Conservation (phyloP, 2,113 vertebrate genomes). For the Neodontobutis hainanensis region DNA sequence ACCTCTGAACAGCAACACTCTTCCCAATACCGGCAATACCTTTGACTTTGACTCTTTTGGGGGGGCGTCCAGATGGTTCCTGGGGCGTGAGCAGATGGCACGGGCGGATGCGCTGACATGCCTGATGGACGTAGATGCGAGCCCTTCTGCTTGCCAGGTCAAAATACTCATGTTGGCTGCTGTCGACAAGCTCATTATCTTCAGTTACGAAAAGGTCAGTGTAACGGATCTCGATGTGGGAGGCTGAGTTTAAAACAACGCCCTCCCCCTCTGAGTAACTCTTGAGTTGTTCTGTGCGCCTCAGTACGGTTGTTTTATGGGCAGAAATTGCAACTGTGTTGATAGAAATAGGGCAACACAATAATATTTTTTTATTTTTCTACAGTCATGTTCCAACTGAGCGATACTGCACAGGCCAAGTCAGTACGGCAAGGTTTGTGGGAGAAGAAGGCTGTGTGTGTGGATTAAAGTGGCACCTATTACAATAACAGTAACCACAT, state of each 20-base stretch:
- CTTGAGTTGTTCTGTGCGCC: constrained; percentile 58
- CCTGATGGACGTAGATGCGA: constrained; percentile 72
- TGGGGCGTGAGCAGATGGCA: constrained; percentile 49
- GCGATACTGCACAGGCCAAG: too few relatives aligned
- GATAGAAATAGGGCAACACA: not conserved
- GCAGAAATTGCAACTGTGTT: constrained; percentile 59
- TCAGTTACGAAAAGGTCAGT: constrained; percentile 74
- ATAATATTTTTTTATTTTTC: not conserved
- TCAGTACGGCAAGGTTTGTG: too few relatives aligned
- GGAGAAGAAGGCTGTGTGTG: too few relatives aligned
- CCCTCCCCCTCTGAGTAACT: constrained; percentile 58
- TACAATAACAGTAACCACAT: too few relatives aligned
- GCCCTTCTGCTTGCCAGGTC: constrained; percentile 65
- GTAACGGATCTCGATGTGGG: constrained; percentile 74
- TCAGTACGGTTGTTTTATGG: constrained; percentile 66
- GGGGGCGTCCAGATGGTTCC: constrained; percentile 26
- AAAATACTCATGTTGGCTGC: constrained; percentile 73
- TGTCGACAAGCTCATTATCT: constrained; percentile 51
- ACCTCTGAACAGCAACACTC: constrained; percentile 74
- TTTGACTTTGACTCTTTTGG: constrained; percentile 75
- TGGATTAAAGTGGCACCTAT: too few relatives aligned
- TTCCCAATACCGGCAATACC: constrained; percentile 81
- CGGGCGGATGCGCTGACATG: constrained; percentile 60
- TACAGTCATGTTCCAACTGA: too few relatives aligned
- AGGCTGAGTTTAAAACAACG: constrained; percentile 52